Conservation (phyloP, 1,140 invertebrate genomes). For the Zaprionus tsacasi region DNA sequence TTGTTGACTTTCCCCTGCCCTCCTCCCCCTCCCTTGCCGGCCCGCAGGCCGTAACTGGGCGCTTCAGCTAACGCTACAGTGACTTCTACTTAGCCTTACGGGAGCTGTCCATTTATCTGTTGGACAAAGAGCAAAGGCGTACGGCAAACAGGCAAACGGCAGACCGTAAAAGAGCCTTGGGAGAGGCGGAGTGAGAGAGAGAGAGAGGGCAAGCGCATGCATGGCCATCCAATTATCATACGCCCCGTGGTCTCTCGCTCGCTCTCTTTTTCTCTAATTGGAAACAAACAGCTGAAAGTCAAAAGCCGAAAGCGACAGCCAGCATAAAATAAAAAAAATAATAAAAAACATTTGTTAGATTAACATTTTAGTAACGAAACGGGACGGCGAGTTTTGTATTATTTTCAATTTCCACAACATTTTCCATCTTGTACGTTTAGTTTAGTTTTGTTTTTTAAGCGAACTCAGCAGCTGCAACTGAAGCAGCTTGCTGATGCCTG, state of each 20-base stretch:
- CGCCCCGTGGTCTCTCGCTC: slow-evolving; percentile 56
- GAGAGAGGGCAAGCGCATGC: slow-evolving; percentile 39
- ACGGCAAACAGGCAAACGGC: slow-evolving; percentile 34
- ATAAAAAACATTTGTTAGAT: slow-evolving; percentile 63
- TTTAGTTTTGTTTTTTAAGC: slow-evolving; percentile 32
- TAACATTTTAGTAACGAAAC: slow-evolving; percentile 63
- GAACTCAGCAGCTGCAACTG: slow-evolving; percentile 29
- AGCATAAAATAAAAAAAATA: slow-evolving; percentile 26
- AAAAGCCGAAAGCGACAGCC: slow-evolving; percentile 53
- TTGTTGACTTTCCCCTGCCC: slow-evolving; percentile 57
- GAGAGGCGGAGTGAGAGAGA: not conserved
- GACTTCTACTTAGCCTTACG: slow-evolving; percentile 35
- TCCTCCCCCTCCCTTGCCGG: too few species aligned
- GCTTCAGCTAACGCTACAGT: not conserved
- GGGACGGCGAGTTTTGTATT: slow-evolving; percentile 25
- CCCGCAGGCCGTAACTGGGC: not conserved
- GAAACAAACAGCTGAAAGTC: slow-evolving; percentile 77
- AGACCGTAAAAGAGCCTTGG: slow-evolving; percentile 54
- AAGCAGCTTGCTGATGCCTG: slow-evolving; percentile 10
- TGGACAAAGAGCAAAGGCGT: slow-evolving; percentile 58
- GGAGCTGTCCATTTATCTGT: slow-evolving; percentile 74
- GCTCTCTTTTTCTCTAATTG: slow-evolving; percentile 60
- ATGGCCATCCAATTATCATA: slow-evolving; percentile 78
- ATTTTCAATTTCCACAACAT: slow-evolving; percentile 13
- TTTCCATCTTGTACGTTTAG: slow-evolving; percentile 3